A percentile compares a stretch with the other conserved stretches of the same genome.
phyloP scores from a whole-genome alignment of 2,888 invertebrate genomes.

The Alentia gelatinosa region DNA sequence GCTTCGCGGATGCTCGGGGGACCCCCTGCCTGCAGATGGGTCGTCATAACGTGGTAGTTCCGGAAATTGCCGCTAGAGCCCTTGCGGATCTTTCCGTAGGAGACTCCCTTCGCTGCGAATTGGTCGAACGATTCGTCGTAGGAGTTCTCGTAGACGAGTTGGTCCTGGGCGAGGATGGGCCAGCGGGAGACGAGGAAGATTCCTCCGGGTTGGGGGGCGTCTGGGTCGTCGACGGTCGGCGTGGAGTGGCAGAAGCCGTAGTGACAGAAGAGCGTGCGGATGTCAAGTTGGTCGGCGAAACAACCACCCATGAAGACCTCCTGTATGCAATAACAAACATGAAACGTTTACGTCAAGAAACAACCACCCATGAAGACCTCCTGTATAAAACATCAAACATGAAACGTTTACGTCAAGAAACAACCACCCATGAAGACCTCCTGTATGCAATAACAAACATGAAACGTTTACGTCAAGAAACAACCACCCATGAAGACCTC shows the following conservation, averaged over 20 bases:
- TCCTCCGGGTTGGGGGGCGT: slow-evolving; percentile 55
- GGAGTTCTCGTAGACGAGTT: slow-evolving; percentile 20
- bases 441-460: too few species aligned
- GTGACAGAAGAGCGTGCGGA: slow-evolving; percentile 53
- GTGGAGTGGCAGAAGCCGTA: slow-evolving; percentile 59
- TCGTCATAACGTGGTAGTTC: slow-evolving; percentile 41
- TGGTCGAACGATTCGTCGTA: slow-evolving; percentile 39
- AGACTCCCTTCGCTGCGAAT: slow-evolving; percentile 58
- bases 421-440: too few species aligned
- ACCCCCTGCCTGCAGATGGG: slow-evolving; percentile 56
- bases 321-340: slow-evolving; percentile 22
- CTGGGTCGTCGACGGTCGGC: slow-evolving; percentile 49
- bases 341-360: not conserved
- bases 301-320: slow-evolving; percentile 62
- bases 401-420: too few species aligned
- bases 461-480: too few species aligned
- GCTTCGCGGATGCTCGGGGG: not conserved
- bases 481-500: too few species aligned
- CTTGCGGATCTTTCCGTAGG: slow-evolving; percentile 57
- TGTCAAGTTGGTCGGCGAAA: slow-evolving; percentile 46
- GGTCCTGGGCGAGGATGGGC: slow-evolving; percentile 50
- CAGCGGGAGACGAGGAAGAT: slow-evolving; percentile 60
- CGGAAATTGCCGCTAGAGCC: not conserved
- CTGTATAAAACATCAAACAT: too few species aligned
- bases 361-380: not conserved